Percentiles rank a stretch among this genome's conserved stretches.
These are phyloP conservation scores for Tetranychus truncatus DNA, from an alignment of 2,888 invertebrate genomes.

Conservation along the genomic window DNA sequence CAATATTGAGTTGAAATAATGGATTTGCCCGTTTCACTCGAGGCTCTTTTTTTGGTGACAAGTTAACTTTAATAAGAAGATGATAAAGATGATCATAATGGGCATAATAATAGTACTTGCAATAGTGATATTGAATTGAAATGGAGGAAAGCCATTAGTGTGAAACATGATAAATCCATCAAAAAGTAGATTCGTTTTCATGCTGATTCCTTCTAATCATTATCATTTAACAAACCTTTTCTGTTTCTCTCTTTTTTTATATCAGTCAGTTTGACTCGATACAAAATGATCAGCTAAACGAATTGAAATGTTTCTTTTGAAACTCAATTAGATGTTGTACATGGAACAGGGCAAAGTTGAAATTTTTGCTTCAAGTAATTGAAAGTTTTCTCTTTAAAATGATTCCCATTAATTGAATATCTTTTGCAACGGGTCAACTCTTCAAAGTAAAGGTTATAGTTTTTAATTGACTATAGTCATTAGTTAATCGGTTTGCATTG, in stretches of 20 bases:
- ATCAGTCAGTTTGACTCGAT: neutral
- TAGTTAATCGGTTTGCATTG: no score
- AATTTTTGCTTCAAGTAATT: neutral
- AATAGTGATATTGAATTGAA: neutral
- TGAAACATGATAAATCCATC: constrained; percentile 23
- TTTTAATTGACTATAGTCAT: no score
- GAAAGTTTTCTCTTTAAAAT: neutral
- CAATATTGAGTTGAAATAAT: no score
- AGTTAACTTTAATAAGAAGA: no score
- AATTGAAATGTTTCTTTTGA: neutral
- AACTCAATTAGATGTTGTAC: no score
- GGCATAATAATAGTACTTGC: no score
- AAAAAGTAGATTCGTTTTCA: constrained; percentile 16
- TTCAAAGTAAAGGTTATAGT: no score
- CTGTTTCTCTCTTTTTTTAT: neutral
- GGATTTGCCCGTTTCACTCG: no score
- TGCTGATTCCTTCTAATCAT: neutral
- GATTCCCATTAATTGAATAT: neutral
- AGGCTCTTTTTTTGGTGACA: no score
- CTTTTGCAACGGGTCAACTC: no score
- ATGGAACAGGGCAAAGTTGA: no score
- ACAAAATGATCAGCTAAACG: neutral
- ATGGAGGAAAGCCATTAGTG: constrained; percentile 9
- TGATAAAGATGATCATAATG: no score
- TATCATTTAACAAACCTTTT: neutral